Evolutionary conservation across 2,888 invertebrate species (phyloP), one percentile per base, ranked within the genome.

Genomic region (Diarsia dahlii): DNA sequence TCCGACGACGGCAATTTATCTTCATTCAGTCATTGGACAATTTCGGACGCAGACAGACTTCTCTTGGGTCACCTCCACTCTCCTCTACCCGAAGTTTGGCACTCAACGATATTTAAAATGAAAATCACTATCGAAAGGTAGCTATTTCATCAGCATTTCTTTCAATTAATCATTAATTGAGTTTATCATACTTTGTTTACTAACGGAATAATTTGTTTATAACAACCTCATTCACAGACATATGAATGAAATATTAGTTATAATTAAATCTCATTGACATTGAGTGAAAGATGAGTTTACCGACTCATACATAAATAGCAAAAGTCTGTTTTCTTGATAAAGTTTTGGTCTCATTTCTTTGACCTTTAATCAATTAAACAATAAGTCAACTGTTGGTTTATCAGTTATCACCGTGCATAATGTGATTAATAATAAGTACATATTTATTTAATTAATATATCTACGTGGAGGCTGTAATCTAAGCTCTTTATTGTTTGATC

Each of bases 1-100:
- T 92, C 92, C 93, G 80, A 88, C 84, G 78, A 39, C 74, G 79
- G 75, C 73, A 63, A 80, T 74, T 84, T 76, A 76, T 80, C 48
- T 67, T 80, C 76, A 86, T 76, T 90, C 91, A 92, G 93, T 93
- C 88, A 89, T 73, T 81, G 79, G 80, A 78, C 88, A 89, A 88
- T 87, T 92, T 93, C 89, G 89, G 90, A 83, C 84, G 86, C 81
- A 84, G 88, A 85, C 89, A 89, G 90, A 90, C 88, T 81, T 86
- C 87, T 81, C 58, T 75, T 74, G 60, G 63, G 73, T 66, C 56
- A 67, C 23, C 45, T 39, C 45, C 9, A 23, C 8, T 6, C 15
- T 45, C 48, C 15, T 70, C 39, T 58, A 54, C 20, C 8, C 46
- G 34, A 66, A 72, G 66, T 72, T 63, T 77, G 20, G 20, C 10